Base-by-base conservation (phyloP, 2,113 vertebrate genomes). In the Camelus bactrianus region DNA sequence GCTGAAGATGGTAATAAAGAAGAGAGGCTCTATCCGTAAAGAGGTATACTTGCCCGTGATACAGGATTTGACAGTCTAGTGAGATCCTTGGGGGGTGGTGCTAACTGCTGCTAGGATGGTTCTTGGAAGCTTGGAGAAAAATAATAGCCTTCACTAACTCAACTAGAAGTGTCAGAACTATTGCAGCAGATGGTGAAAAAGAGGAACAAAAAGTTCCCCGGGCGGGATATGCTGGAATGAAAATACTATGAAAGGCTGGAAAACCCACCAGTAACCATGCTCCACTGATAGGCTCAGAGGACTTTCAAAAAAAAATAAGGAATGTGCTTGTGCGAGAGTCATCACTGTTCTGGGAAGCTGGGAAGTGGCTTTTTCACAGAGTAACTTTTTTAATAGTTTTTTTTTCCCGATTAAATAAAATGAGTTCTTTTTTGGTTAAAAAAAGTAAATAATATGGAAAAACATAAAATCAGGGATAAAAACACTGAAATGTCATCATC, bases 151-250 rank as follows among this genome's bases (percentile, higher is more conserved):
- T 3, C 3, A 65, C 24, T 69, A 50, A 42, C 28, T 65, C 42
- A 72, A 77, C 42, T 69, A 52, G 56, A 91, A 94, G 77, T 87
- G 76, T 64, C 69, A 83, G 48, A 77, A 58, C 30, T 77, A 58
- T 70, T 32, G 10, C 30, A 52, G 67, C 46, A 60, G 54, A 76
- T 46, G 26, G 38, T 73, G 14, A 48, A 56, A 69, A 80, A n/a
- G 8, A 19, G 16, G 4, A 54, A n/a, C 24, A 87, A 86, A 80
- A 69, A 38, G 65, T 48, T 80, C 13, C 30, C 9, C 30, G 16
- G 46, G 28, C 28, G 42, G 30, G 22, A 32, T 4, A 46, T 30
- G 13, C 52, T 46, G 42, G 11, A 46, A 62, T 96, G 70, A 89
- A 92, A 69, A 56, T 22, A 75, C 26, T 38, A 0, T 5, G 1